Base-by-base conservation (phyloP, 2,888 invertebrate genomes). In the Perizoma flavofasciatum region DNA sequence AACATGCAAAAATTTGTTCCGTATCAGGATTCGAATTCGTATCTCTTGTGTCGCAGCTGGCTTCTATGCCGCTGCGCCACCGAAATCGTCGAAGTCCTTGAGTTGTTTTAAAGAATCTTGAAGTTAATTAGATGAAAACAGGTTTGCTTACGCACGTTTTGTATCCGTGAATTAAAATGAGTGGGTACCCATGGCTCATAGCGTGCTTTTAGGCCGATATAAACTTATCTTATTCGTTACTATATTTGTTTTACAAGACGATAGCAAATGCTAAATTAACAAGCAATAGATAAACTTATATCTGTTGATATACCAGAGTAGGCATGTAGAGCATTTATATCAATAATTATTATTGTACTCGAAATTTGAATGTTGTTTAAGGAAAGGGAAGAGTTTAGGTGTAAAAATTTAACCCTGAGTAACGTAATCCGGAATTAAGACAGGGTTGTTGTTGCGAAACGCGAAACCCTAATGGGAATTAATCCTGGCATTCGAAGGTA, bases 401-500 rank as follows among this genome's bases (percentile, higher is more conserved):
- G 1, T 3, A 22, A 22, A 37, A 37, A 7, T 37, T 6, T 5
- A 37, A 37, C 37, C 5, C 22, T 41, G 41, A n/a, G 44, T 37
- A 37, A 37, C 44, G 22, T 22, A 11, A 6, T 44, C 11, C 11
- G 6, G 44, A 7, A 46, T 33, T 46, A 10, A 51, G 41, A 45
- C 34, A 10, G 39, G 51, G 32, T 32, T 51, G 35, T 8, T 58
- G 37, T 48, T n/a, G 47, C 33, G 9, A 55, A 50, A 39, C 39
- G 32, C 41, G 54, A 62, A 59, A 56, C 53, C 59, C 40, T 65
- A 63, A 57, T 57, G 39, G 57, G 52, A 45, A 52, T 46, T 64
- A 66, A 58, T 62, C 58, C 54, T 59, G 56, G 55, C 41, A 56
- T 52, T 52, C 41, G 58, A 61, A 63, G 65, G 65, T 59, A 61